These are phyloP conservation scores for Tenodera sinensis DNA, from an alignment of 2,888 invertebrate species.

Conservation along the genomic window DNA sequence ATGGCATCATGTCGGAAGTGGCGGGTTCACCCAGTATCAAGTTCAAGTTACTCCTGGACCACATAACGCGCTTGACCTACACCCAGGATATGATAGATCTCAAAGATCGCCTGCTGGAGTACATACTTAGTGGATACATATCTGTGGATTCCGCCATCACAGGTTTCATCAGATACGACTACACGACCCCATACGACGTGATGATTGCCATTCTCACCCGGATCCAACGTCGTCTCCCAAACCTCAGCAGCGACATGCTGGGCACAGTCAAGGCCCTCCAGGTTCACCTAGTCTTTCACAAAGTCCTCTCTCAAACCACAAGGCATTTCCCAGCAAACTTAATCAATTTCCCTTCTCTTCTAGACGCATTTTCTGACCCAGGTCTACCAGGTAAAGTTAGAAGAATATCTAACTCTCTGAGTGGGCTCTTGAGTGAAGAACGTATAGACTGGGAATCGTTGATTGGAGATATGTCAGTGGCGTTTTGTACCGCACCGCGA, in stretches of 20 bases:
- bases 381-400: neutral
- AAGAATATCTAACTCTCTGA: neutral
- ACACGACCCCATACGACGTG: slow-evolving; percentile 30
- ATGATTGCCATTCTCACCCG: slow-evolving; percentile 31
- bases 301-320: neutral
- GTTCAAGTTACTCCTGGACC: slow-evolving; percentile 26
- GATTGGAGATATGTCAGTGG: neutral
- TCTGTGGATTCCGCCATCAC: slow-evolving; percentile 31
- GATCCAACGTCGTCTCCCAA: slow-evolving; percentile 30
- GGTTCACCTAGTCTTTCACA: slow-evolving; percentile 1
- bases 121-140: slow-evolving; percentile 28
- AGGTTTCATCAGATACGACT: slow-evolving; percentile 33
- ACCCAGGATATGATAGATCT: neutral
- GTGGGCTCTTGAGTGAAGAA: neutral
- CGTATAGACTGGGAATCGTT: neutral
- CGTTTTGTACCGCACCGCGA: neutral
- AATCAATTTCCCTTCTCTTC: neutral
- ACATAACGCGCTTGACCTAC: slow-evolving; percentile 13
- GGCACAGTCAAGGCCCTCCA: neutral
- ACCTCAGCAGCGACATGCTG: slow-evolving; percentile 2
- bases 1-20: slow-evolving; percentile 25
- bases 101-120: neutral
- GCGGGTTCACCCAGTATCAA: slow-evolving; percentile 30
- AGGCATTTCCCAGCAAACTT: neutral
- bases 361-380: neutral